Base-by-base conservation (phyloP, 1,140 invertebrate species). In the Mactra quadrangularis region DNA sequence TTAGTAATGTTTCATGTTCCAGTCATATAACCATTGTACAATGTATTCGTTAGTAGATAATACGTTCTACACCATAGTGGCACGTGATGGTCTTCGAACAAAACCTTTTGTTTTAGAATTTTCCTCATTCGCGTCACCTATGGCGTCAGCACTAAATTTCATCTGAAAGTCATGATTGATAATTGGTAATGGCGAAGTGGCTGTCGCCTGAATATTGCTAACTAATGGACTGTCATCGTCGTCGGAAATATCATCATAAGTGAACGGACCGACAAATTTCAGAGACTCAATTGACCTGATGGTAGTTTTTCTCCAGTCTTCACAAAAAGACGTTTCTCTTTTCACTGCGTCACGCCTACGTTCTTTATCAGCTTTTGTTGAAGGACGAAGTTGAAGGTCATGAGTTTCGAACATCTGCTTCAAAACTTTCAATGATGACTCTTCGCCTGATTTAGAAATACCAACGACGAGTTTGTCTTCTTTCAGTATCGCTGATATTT, bases 321-420 rank as follows among this genome's bases (percentile, higher is more conserved):
- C 74, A 27, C 74, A 76, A 41, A 76, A 76, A 27, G 55, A 57
- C 41, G 74, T 76, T 29, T 62, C 57, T 50, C 74, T 38, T 29
- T 62, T 76, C 25, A 29, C 7, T 17, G 19, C 6, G 1, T 55
- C 7, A 19, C 27, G 22, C 13, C 35, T 35, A 27, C 57, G 55
- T 22, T 60, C 72, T 31, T 76, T 53, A 33, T 29, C 25, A 50
- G 41, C 22, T 15, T 45, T 0, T 1, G 27, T 22, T 19, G 74
- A 38, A 3, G 13, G 25, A 11, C 74, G 35, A 27, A 57, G 55
- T 47, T 76, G 31, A 50, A 68, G 27, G 19, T 68, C 38, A 15
- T 41, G 6, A 7, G 38, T 41, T 15, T 41, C 6, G 38, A 41
- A 41, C 38, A 41, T 41, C 38, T 41, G 38, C 15, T 41, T 41